Base-by-base conservation (phyloP, 2,888 invertebrate genomes). In the Invenusta paracnida region DNA sequence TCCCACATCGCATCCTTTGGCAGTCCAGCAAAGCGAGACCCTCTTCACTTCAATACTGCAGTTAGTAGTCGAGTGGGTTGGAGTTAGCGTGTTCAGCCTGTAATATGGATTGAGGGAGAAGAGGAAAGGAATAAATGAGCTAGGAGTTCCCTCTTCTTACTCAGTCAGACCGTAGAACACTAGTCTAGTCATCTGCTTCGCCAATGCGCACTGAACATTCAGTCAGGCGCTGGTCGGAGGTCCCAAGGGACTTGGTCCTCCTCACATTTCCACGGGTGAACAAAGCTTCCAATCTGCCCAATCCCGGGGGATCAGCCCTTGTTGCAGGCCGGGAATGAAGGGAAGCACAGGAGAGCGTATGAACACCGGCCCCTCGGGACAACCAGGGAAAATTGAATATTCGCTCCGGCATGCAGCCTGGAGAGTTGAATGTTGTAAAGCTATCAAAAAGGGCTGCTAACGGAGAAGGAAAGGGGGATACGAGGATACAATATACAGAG, bases 181-280 rank as follows among this genome's bases (percentile, higher is more conserved):
- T n/a, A n/a, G n/a, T n/a, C n/a, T n/a, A n/a, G n/a, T n/a, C n/a
- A n/a, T n/a, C n/a, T n/a, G n/a, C n/a, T n/a, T n/a, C n/a, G n/a
- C n/a, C n/a, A n/a, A n/a, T n/a, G n/a, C n/a, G 25, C 73, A 25
- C 23, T 73, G 23, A 73, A 13, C 73, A 23, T 73, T 5, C 73
- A 73, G 73, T 73, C 23, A 73, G 73, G 73, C 73, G 73, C 73
- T n/a, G n/a, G n/a, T n/a, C 73, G 11, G 73, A 73, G 5, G 73
- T 73, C 73, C 25, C 73, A 73, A 5, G 73, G 73, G 73, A 73
- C 73, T 73, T 73, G 73, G 73, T 73, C 73, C 73, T 73, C 73
- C 73, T 73, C 73, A 73, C 73, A 73, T 73, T 73, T 73, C 73
- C 73, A 73, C 73, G 73, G 73, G 73, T 73, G 73, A 73, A 73